Conservation (phyloP, 1,140 invertebrate species). For the Drosophila ficusphila region DNA sequence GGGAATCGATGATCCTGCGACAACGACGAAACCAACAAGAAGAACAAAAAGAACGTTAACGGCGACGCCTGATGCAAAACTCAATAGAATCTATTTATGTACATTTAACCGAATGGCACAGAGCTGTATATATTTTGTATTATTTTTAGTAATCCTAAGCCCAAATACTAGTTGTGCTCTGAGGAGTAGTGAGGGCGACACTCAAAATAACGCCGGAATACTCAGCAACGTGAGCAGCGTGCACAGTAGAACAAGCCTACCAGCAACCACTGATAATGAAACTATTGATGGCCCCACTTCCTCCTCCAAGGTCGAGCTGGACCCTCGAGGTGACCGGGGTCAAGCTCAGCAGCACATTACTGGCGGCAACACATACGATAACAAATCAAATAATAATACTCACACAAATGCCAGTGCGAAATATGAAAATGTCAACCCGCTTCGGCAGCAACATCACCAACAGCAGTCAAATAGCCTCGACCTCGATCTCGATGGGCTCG, state of each 20-base stretch:
- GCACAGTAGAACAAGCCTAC: slow-evolving; percentile 5
- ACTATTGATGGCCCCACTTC: background rate
- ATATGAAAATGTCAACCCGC: slow-evolving; percentile 10
- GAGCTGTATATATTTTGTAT: slow-evolving; percentile 80
- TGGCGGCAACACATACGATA: background rate
- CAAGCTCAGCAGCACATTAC: slow-evolving; percentile 25
- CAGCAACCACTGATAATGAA: background rate
- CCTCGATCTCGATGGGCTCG: slow-evolving; percentile 55
- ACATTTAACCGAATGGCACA: slow-evolving; percentile 73
- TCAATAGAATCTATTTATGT: slow-evolving; percentile 72
- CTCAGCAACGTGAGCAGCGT: slow-evolving; percentile 27
- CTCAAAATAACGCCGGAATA: slow-evolving; percentile 38
- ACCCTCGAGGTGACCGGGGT: slow-evolving; percentile 10
- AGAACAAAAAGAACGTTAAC: no score
- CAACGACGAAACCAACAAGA: no score
- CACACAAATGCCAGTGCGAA: slow-evolving; percentile 30
- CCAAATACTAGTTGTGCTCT: slow-evolving; percentile 61
- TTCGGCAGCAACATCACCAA: background rate
- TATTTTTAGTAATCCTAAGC: slow-evolving; percentile 75
- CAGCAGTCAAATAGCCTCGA: slow-evolving; percentile 11
- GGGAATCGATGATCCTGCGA: background rate
- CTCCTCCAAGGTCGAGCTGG: background rate
- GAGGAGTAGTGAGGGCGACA: slow-evolving; percentile 38
- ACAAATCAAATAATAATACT: slow-evolving; percentile 39
- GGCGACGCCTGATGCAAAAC: slow-evolving; percentile 52